Evolutionary conservation across 2,797 vertebrate species (phyloP).

Genomic region (Iguana delicatissima): DNA sequence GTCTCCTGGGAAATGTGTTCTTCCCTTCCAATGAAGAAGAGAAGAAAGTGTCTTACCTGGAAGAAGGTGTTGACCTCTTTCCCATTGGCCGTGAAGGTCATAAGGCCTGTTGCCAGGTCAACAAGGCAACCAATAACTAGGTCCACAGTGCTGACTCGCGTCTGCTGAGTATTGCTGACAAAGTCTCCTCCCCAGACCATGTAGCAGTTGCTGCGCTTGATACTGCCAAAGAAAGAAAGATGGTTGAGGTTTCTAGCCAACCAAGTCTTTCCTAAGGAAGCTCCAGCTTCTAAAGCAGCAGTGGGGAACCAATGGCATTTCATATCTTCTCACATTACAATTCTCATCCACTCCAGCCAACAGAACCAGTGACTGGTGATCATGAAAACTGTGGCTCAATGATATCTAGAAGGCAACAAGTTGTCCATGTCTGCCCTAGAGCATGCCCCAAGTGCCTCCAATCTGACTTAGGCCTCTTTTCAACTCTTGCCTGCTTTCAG

Average conservation of each 20-base stretch:
- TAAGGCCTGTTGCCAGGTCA: conserved; percentile 92
- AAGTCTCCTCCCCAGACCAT: conserved; percentile 97
- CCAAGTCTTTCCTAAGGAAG: background rate
- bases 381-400: background rate
- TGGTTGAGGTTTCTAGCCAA: background rate
- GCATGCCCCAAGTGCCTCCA: background rate
- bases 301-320: background rate
- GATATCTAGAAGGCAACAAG: background rate
- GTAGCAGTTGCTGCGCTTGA: conserved; percentile 96
- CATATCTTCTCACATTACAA: background rate
- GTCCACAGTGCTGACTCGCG: conserved; percentile 91
- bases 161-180: conserved; percentile 87
- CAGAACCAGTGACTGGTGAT: background rate
- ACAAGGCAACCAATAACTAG: conserved; percentile 93
- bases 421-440: no score
- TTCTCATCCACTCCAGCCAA: background rate
- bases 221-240: conserved; percentile 76
- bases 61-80: conserved; percentile 96
- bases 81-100: conserved; percentile 94
- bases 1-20: background rate
- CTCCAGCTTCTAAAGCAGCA: background rate
- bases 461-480: no score
- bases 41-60: conserved; percentile 80
- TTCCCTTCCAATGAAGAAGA: background rate
- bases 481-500: background rate